phyloP scores from a whole-genome alignment of 2,797 vertebrate genomes.

The Clarias fuscus region DNA sequence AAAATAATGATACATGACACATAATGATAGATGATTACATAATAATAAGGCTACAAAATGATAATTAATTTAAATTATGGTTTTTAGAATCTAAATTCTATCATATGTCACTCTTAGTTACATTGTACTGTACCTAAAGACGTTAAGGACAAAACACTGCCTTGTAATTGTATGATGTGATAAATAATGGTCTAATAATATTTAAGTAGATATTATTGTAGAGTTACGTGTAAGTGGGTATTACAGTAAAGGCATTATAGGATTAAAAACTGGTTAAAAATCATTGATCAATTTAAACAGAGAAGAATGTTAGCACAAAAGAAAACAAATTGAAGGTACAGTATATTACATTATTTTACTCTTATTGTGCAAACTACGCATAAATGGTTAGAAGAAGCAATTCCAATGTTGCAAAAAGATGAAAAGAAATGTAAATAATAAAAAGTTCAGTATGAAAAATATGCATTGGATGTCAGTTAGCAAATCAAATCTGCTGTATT shows the following conservation, averaged over 20 bases:
- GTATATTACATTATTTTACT: background rate
- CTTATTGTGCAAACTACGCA: background rate
- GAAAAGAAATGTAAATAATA: background rate
- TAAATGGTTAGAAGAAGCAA: background rate
- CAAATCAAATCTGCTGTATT: background rate
- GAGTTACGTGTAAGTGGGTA: background rate
- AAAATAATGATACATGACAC: background rate
- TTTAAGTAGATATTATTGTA: background rate
- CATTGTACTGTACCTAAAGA: background rate
- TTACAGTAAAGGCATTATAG: background rate
- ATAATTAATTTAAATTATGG: background rate
- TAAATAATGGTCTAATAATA: background rate
- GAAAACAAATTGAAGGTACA: background rate
- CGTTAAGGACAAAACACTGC: constrained; percentile 25
- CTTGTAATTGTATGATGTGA: constrained; percentile 21
- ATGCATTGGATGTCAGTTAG: background rate
- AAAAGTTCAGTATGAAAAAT: background rate
- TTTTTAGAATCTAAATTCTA: background rate
- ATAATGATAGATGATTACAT: background rate
- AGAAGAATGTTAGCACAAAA: background rate
- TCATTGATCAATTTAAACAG: background rate
- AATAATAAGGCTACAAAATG: background rate
- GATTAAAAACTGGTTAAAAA: background rate
- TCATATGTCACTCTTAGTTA: background rate
- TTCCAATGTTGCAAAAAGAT: background rate